A percentile compares a stretch with the other conserved stretches of the same genome.
Conservation (phyloP, 1,140 invertebrate species). For the Popillia japonica region DNA sequence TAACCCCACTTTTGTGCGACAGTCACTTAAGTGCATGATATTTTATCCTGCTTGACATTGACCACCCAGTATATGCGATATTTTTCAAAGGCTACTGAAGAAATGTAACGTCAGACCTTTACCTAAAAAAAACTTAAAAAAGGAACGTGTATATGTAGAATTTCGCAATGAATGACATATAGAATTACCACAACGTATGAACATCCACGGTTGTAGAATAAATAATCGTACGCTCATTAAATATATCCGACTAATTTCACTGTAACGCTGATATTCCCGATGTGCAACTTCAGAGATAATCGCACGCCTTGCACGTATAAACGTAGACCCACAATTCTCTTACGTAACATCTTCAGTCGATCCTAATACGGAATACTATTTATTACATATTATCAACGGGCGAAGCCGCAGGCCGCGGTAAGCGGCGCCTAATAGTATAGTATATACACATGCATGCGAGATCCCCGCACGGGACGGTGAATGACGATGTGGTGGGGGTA, state of each 20-base stretch:
- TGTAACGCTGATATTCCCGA: background rate
- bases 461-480: conserved; percentile 52
- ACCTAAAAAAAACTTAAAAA: no score
- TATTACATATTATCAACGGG: conserved; percentile 42
- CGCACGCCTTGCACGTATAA: background rate
- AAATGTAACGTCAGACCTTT: no score
- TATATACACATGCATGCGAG: conserved; percentile 39
- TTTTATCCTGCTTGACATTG: no score
- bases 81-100: no score
- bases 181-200: no score
- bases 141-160: no score
- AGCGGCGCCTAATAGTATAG: conserved; percentile 45
- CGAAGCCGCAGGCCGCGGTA: conserved; percentile 41
- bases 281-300: background rate
- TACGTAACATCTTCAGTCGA: conserved; percentile 38
- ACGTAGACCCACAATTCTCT: background rate
- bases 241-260: background rate
- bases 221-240: no score
- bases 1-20: no score
- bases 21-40: no score
- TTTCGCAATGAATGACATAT: no score
- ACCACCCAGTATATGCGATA: no score
- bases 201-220: no score
- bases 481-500: conserved; percentile 48
- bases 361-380: conserved; percentile 44